Conservation (phyloP, 2,888 invertebrate species). For the Gisinianus flammeolus region DNA sequence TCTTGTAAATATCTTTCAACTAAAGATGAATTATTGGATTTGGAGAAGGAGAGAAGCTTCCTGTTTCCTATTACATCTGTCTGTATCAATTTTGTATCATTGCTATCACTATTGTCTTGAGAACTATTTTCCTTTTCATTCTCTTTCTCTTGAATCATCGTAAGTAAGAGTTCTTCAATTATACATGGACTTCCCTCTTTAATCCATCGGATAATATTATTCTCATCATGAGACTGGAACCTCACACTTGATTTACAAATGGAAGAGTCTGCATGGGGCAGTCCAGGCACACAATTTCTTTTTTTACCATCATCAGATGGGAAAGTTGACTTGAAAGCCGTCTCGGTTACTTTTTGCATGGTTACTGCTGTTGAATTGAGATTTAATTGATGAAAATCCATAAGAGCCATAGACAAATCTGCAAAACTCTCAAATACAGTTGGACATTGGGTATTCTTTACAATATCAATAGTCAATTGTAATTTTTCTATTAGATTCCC, state of each 20-base stretch:
- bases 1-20: background rate
- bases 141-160: background rate
- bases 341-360: conserved; percentile 16
- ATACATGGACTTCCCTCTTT: background rate
- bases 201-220: background rate
- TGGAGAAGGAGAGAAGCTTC: no score
- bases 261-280: conserved; percentile 43
- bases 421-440: conserved; percentile 40
- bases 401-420: conserved; percentile 28
- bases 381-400: conserved; percentile 1
- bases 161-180: background rate
- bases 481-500: conserved; percentile 21
- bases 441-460: conserved; percentile 38
- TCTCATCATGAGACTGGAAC: background rate
- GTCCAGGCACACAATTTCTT: conserved; percentile 43
- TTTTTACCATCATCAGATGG: background rate
- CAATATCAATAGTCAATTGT: conserved; percentile 29
- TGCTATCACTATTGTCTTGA: background rate
- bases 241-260: conserved; percentile 31
- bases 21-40: background rate
- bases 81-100: no score
- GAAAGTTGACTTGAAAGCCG: background rate
- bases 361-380: conserved; percentile 19
- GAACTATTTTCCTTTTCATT: background rate
- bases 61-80: no score